Base-by-base conservation (phyloP, 2,888 invertebrate species). In the Gymnosoma rotundatum region DNA sequence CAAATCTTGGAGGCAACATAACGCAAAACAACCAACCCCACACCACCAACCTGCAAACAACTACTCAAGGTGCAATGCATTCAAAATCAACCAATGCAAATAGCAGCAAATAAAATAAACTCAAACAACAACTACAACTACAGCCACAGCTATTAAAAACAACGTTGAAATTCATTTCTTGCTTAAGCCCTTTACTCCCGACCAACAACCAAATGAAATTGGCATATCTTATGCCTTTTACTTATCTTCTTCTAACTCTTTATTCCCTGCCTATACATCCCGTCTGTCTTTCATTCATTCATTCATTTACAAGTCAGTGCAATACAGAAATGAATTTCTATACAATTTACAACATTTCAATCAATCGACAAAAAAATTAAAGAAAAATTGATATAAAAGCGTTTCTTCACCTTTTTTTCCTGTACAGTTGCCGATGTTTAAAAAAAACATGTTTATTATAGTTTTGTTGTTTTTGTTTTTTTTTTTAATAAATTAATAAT, bases 51-150 rank as follows among this genome's bases (percentile, higher is more conserved):
- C 42, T 38, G 21, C 45, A 54, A 32, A 75, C 56, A 69, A 76
- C 63, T 76, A 66, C 81, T 84, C 84, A 84, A 84, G 84, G 84
- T 84, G 84, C 84, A 84, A 78, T 84, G 81, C 81, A 84, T 84
- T 81, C 81, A 84, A 84, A 83, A 84, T 81, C 84, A 84, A 84
- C 81, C 84, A 84, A 81, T 84, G 81, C 74, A 84, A 69, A 69
- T 50, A 64, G 21, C 69, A 69, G 50, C 54, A 66, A 69, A 61
- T 45, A 60, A 78, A 69, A 60, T 48, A 25, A 67, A 76, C 38
- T 67, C 74, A 60, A 72, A 60, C 21, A 38, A 50, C 21, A 50
- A 66, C 25, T 32, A 50, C 32, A 73, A 61, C 18, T 18, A 74
- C 38, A 42, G 21, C 18, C 9, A 74, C 38, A 42, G 21, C 25